Evolutionary conservation across 2,797 vertebrate genomes (phyloP).

Genomic region (Myoxocephalus aenaeus): DNA sequence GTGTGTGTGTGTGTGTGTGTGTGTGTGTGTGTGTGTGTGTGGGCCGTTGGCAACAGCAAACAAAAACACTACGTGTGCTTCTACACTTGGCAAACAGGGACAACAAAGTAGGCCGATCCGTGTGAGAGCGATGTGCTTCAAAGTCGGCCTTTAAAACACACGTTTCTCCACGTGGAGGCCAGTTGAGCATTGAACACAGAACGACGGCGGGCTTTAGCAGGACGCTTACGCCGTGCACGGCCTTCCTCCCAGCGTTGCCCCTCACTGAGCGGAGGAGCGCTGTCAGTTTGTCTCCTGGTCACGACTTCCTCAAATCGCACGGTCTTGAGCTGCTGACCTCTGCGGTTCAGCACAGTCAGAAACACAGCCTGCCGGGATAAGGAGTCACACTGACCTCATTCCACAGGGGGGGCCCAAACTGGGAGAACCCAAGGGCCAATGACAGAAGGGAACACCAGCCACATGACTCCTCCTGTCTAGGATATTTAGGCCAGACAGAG

Average conservation of each 20-base stretch:
- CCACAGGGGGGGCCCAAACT: conserved; percentile 23
- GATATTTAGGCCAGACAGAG: conserved; percentile 51
- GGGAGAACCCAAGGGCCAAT: conserved; percentile 33
- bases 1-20: background rate
- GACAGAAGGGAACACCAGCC: conserved; percentile 25
- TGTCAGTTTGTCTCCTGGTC: background rate
- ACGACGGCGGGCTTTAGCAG: background rate
- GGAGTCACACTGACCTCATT: conserved; percentile 65
- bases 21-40: background rate
- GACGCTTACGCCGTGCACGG: background rate
- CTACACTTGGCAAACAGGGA: conserved; percentile 10
- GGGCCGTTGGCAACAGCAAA: conserved; percentile 1
- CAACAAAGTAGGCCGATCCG: conserved; percentile 14
- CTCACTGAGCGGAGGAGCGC: background rate
- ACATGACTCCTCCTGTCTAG: conserved; percentile 44
- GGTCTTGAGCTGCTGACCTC: conserved; percentile 51
- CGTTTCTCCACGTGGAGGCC: background rate
- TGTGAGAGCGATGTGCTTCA: background rate
- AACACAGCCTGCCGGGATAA: conserved; percentile 31
- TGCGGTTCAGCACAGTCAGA: conserved; percentile 22
- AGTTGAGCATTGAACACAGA: background rate
- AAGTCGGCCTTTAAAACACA: background rate
- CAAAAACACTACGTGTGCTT: conserved; percentile 4
- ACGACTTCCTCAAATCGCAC: background rate
- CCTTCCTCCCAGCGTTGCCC: background rate